Percentiles rank a stretch among this genome's conserved stretches.
These are phyloP conservation scores for Sebastes ruberrimus DNA, from an alignment of 2,797 vertebrate species.

Conservation along the genomic window DNA sequence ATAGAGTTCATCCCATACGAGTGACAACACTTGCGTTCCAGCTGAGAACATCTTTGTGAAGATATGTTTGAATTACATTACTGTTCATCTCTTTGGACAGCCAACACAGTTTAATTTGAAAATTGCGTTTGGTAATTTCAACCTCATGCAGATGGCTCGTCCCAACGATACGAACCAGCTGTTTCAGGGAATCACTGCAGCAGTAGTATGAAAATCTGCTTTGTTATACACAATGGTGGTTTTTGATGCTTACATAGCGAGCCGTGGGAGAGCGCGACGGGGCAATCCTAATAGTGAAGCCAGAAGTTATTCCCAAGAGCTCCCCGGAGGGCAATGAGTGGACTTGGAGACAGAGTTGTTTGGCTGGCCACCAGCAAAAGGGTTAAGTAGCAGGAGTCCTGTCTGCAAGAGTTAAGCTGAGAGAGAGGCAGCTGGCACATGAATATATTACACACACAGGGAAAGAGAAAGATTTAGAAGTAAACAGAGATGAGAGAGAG, in stretches of 20 bases:
- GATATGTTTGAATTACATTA: conserved; percentile 2
- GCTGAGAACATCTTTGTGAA: conserved; percentile 16
- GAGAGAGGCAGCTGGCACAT: conserved; percentile 31
- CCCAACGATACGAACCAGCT: conserved; percentile 33
- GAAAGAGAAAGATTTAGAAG: background rate
- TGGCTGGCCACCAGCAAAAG: conserved; percentile 53
- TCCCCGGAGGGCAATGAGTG: conserved; percentile 51
- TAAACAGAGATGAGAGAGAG: background rate
- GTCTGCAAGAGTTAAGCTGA: conserved; percentile 23
- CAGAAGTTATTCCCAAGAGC: conserved; percentile 51
- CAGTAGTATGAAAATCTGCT: conserved; percentile 1
- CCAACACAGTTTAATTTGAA: conserved; percentile 5
- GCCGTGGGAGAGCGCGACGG: conserved; percentile 51
- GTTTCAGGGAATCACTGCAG: background rate
- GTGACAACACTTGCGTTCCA: conserved; percentile 27
- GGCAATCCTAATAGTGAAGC: conserved; percentile 35
- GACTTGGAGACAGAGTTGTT: conserved; percentile 49
- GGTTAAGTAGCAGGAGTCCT: conserved; percentile 44
- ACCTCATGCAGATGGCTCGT: conserved; percentile 14
- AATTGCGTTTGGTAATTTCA: conserved; percentile 21
- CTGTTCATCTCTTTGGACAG: background rate
- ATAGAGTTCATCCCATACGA: conserved; percentile 24
- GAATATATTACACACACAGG: background rate
- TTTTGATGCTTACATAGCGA: conserved; percentile 43
- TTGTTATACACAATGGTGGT: conserved; percentile 18